Evolutionary conservation across 2,113 vertebrate genomes (phyloP), one percentile per base, ranked within the genome.

Genomic region (Reinhardtius hippoglossoides): DNA sequence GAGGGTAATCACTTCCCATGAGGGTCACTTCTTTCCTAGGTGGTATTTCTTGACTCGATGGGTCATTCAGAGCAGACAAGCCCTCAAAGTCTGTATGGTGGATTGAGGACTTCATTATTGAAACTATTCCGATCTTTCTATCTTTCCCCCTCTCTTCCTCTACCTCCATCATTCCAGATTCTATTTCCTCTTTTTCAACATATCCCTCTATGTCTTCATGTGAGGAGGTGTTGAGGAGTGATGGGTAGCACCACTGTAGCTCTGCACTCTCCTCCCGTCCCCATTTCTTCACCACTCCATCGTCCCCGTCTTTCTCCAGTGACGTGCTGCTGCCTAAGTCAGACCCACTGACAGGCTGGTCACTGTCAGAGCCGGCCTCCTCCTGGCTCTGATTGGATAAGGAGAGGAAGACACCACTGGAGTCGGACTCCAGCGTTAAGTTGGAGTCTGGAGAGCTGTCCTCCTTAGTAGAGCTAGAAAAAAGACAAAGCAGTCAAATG

Each of bases 391-490:
- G 91, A 80, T 92, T 93, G 68, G 93, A 94, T 71, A 92, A 84
- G 37, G 92, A 93, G 75, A 93, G 91, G 70, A 93, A 94, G 68
- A 95, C 73, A n/a, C 93, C 93, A 24, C 94, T 94, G 61, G 94
- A 94, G 67, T 95, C 94, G 0, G 92, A 94, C 65, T 94, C 94
- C 57, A 93, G 61, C 0, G 92, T 93, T 9, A 92, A 69, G 76
- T 94, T 93, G n/a, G 94, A 94, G 85, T 94, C 92, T 76, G 94
- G 94, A 63, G 94, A 94, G 82, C 88, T 91, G 84, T 94, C 92
- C 77, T 92, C 87, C 80, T 93, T 92, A 52, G 65, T 61, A 8
- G 87, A 86, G 78, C 92, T 93, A 37, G 40, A 77, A 82, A 88
- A 88, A 59, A 86, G 48, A 76, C 18, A 74, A 75, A 9, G 4